These are phyloP conservation scores for Xylophagus ater DNA, from an alignment of 2,888 invertebrate species.

Conservation along the genomic window DNA sequence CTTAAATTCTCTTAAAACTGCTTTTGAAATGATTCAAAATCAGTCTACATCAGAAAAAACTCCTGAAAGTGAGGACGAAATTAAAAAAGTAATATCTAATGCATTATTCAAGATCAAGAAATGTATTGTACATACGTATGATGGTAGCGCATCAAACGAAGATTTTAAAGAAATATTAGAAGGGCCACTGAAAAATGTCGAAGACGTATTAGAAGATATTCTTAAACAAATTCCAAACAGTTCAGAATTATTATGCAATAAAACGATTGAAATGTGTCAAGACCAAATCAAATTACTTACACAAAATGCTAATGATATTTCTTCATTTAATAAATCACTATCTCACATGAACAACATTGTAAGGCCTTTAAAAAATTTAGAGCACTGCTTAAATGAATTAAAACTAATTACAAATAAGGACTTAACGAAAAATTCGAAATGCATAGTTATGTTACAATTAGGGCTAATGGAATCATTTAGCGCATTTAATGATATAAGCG, in stretches of 20 bases:
- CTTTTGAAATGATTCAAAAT: constrained; percentile 18
- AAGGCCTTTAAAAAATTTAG: not conserved
- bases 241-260: constrained; percentile 40
- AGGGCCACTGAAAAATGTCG: constrained; percentile 23
- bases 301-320: not conserved
- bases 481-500: constrained; percentile 11
- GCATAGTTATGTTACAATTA: constrained; percentile 11
- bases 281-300: constrained; percentile 20
- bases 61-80: constrained; percentile 20
- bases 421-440: not conserved
- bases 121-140: constrained; percentile 34
- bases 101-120: constrained; percentile 34
- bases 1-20: constrained; percentile 26
- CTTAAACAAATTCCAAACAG: constrained; percentile 30
- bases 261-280: constrained; percentile 34
- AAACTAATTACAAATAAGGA: not conserved
- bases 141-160: constrained; percentile 27
- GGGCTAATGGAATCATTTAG: constrained; percentile 11
- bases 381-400: not conserved
- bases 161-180: constrained; percentile 21
- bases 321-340: not conserved
- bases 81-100: constrained; percentile 24
- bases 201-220: constrained; percentile 34
- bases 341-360: too few species aligned
- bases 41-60: constrained; percentile 23